Conservation (phyloP, 2,888 invertebrate species). For the Enchytraeus crypticus region DNA sequence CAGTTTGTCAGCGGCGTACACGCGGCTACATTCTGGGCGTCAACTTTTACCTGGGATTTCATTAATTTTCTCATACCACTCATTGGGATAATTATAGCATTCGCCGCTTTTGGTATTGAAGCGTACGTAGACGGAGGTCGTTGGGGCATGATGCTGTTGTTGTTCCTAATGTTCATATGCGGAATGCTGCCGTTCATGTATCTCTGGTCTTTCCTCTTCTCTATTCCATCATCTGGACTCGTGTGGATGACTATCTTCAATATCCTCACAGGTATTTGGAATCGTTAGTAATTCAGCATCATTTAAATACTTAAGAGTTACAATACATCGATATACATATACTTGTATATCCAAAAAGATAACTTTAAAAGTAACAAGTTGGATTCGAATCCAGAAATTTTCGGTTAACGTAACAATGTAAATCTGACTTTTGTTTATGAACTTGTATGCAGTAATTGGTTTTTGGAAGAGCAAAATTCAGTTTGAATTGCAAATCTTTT, state of each 20-base stretch:
- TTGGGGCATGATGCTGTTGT: slow-evolving; percentile 43
- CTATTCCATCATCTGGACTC: slow-evolving; percentile 66
- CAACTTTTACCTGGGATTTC: neutral
- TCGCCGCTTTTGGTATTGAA: neutral
- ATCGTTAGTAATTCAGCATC: too few relatives aligned
- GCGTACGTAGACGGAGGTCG: neutral
- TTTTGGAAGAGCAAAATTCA: too few relatives aligned
- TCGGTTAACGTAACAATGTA: too few relatives aligned
- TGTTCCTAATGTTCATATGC: slow-evolving; percentile 63
- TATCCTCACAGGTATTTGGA: slow-evolving; percentile 48
- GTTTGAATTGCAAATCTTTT: too few relatives aligned
- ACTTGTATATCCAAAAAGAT: too few relatives aligned
- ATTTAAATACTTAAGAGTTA: too few relatives aligned
- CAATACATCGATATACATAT: too few relatives aligned
- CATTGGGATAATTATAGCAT: neutral
- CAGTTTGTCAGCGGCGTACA: neutral
- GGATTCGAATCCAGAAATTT: too few relatives aligned
- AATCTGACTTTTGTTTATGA: too few relatives aligned
- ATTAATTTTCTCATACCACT: neutral
- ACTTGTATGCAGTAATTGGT: too few relatives aligned
- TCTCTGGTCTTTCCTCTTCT: slow-evolving; percentile 61
- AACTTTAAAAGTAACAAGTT: too few relatives aligned
- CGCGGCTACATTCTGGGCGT: neutral
- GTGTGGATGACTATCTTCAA: slow-evolving; percentile 64
- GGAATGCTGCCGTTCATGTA: slow-evolving; percentile 67